Evolutionary conservation across 30 jellyfish, hydroid and myxozoan genomes (phyloP), one percentile per base, ranked within the genome.

Genomic region (Chironex yamaguchii): DNA sequence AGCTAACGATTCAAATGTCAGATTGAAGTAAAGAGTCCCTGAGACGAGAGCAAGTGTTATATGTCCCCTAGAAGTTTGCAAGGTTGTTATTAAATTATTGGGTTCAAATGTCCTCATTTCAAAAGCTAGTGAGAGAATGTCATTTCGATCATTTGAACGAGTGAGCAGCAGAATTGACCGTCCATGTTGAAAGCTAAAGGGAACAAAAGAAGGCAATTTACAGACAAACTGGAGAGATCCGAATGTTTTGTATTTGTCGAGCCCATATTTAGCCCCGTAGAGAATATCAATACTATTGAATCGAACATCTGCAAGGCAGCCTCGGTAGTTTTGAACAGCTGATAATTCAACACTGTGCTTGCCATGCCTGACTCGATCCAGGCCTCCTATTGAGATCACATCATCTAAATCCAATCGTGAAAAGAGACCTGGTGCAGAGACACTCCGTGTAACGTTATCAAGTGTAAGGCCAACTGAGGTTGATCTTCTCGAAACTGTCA

Each of bases 61-160:
- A 36, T 84, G 95, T 24, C 99, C 97, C 0, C 62, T 62, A 0
- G 94, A 64, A 30, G 97, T 75, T 50, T 79, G 29, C 80, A 79
- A 87, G 3, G 97, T 72, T 0, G 96, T 92, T 20, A 94, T 69
- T 24, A 82, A 84, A 22, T 96, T 95, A 62, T 90, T 94, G 30
- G 94, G 96, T 50, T 94, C 97, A 34, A 86, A 94, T 4, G 99
- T 94, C 49, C 99, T 92, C 9, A 94, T 48, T 51, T 69, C 64
- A 0, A 86, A 21, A 28, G 94, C 79, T 6, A 94, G 29, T 34
- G 23, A 49, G 34, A 90, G 51, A 31, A 79, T 88, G 26, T 77
- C 86, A 12, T 77, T 49, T 21, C 53, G 34, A 3, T 50, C 58
- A 48, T 75, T 85, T 29, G 62, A n/a, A 17, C 97, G 32, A 30